Evolutionary conservation across 2,113 vertebrate species (phyloP), one percentile per base, ranked within the genome.

Genomic region (Lagopus leucura): DNA sequence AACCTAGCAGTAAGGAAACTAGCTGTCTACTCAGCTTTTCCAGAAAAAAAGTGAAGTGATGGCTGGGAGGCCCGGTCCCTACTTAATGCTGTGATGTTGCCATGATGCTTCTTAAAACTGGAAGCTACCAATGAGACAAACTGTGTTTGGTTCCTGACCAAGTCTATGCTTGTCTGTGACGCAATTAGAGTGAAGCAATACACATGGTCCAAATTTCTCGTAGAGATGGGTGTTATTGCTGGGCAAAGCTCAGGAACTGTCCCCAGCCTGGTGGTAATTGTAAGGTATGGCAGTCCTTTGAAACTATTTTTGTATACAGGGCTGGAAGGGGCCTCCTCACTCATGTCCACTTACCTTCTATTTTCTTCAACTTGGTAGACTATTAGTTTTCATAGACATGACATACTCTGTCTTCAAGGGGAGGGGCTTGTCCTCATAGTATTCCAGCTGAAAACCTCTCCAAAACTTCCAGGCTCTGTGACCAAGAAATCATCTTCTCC

Each of bases 181-280:
- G 69, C 88, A 88, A 84, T 94, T 91, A 90, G 61, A 88, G 61
- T 86, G 88, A 61, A 90, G 80, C 69, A 94, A 92, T 61, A 60
- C 8, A n/a, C 2, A 18, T 4, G 2, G 76, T 63, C 70, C 73
- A 52, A 78, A 75, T 88, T 94, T 94, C 90, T 93, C 45, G 40
- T 3, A 57, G 52, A 57, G 18, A 28, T 89, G 91, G 52, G 32
- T 78, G 52, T 25, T 81, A 60, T 72, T 94, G 63, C 88, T 78
- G 76, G 21, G 43, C 69, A 92, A 86, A 91, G 47, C 80, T 91
- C 24, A 13, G 88, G 73, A 93, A 38, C 47, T 36, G 27, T 88
- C 40, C 52, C 30, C 24, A 15, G 48, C 0, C 0, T 13, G 28
- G 60, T 48, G 1, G 25, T 65, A 94, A 92, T 91, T 91, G 89